Percentiles rank a stretch among this genome's conserved stretches.
Evolutionary conservation across 2,888 invertebrate species (phyloP).

Genomic region (Junonia oenone): DNA sequence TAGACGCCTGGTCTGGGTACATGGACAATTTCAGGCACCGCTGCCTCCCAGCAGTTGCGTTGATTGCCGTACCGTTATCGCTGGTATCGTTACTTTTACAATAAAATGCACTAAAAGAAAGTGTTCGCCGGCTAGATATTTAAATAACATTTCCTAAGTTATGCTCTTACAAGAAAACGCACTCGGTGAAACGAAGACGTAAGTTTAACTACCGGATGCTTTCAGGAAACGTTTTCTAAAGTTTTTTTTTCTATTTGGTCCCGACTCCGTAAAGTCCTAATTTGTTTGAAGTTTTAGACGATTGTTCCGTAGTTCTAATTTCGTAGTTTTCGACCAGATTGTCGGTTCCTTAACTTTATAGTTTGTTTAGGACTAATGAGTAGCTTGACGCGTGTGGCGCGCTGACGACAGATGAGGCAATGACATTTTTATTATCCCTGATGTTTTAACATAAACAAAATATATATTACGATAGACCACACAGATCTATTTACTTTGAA

Average conservation of each 20-base stretch:
- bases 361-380: constrained; percentile 21
- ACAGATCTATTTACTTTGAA: not conserved
- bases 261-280: constrained; percentile 21
- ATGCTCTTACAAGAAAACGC: constrained; percentile 49
- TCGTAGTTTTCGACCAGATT: constrained; percentile 22
- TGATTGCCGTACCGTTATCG: constrained; percentile 47
- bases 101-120: constrained; percentile 22
- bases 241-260: constrained; percentile 23
- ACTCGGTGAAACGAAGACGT: constrained; percentile 48
- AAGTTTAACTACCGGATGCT: constrained; percentile 55
- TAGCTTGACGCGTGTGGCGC: constrained; percentile 25
- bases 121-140: constrained; percentile 17
- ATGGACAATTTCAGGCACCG: constrained; percentile 58
- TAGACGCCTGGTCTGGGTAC: no score
- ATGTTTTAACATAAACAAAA: not conserved
- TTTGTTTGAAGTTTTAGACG: constrained; percentile 11
- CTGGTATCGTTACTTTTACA: constrained; percentile 3
- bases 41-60: constrained; percentile 57
- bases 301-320: constrained; percentile 25
- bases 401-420: constrained; percentile 9
- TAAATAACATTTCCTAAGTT: constrained; percentile 6
- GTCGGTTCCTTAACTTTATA: constrained; percentile 19
- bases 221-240: constrained; percentile 26
- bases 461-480: not conserved
- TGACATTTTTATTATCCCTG: constrained; percentile 12